These are phyloP conservation scores for Petrocephalus schoutedeni DNA, from an alignment of 2,797 vertebrate species.

Conservation along the genomic window DNA sequence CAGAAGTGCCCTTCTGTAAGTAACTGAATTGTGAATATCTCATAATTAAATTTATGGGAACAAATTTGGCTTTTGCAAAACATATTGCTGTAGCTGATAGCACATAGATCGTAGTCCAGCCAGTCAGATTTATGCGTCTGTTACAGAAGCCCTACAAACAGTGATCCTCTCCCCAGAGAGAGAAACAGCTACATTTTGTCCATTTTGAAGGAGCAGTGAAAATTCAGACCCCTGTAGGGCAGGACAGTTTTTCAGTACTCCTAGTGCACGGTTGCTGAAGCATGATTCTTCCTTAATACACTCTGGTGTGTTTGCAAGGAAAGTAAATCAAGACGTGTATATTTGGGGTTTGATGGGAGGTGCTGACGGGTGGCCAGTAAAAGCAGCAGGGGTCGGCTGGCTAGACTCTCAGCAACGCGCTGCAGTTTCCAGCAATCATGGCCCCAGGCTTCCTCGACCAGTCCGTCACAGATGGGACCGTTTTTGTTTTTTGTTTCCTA, in stretches of 20 bases:
- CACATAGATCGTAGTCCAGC: neutral
- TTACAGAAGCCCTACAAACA: neutral
- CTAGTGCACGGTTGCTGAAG: neutral
- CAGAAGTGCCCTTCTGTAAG: neutral
- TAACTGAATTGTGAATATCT: neutral
- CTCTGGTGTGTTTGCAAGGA: neutral
- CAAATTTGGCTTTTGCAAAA: neutral
- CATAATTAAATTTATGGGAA: neutral
- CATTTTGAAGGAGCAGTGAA: neutral
- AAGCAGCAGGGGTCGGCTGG: neutral
- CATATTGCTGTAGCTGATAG: neutral
- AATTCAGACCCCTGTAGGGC: neutral
- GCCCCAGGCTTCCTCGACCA: constrained; percentile 27
- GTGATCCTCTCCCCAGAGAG: neutral
- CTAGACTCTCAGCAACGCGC: neutral
- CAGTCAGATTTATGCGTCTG: neutral
- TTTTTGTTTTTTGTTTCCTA: constrained; percentile 37
- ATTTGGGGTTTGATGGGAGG: constrained; percentile 27
- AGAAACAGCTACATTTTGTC: neutral
- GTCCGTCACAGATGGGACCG: neutral
- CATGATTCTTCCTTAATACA: neutral
- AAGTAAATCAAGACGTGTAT: constrained; percentile 4
- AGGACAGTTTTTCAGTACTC: neutral
- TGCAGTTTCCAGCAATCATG: neutral
- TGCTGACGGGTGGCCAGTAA: constrained; percentile 38